Evolutionary conservation across 2,888 invertebrate species (phyloP).

Genomic region (Pharmacophagus antenor): DNA sequence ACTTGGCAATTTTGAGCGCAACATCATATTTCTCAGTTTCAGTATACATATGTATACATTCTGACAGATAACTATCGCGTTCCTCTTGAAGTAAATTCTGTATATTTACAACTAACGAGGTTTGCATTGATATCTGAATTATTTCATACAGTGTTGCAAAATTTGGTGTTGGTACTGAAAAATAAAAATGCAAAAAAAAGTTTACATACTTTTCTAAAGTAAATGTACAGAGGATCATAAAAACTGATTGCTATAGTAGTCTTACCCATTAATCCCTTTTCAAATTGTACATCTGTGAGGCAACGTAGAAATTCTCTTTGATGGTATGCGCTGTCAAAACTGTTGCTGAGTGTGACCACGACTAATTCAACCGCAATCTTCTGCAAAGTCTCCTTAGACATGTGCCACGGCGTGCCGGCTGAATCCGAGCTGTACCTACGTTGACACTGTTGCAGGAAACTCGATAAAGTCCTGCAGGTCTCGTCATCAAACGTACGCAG

Average conservation of each 20-base stretch:
- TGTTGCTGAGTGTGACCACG: constrained; percentile 81
- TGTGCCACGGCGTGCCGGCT: constrained; percentile 53
- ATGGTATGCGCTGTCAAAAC: constrained; percentile 83
- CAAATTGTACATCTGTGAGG: constrained; percentile 80
- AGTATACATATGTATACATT: constrained; percentile 79
- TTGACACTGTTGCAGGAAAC: constrained; percentile 61
- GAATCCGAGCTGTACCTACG: constrained; percentile 64
- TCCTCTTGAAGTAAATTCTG: constrained; percentile 66
- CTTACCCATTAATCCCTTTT: constrained; percentile 75
- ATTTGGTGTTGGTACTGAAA: constrained; percentile 68
- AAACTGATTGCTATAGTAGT: no score
- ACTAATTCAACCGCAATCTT: constrained; percentile 80
- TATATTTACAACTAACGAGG: constrained; percentile 77
- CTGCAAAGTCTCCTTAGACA: constrained; percentile 79
- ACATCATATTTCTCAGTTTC: constrained; percentile 74
- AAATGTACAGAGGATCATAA: background rate
- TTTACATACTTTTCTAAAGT: background rate
- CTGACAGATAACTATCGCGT: constrained; percentile 68
- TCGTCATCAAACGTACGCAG: constrained; percentile 71
- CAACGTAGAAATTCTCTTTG: constrained; percentile 83
- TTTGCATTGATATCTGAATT: constrained; percentile 80
- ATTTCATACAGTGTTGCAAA: constrained; percentile 69
- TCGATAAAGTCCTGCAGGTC: constrained; percentile 54
- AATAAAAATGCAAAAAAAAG: background rate
- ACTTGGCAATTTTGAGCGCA: constrained; percentile 81